Conservation (phyloP, 2,888 invertebrate species). For the Oeneis ivallda region DNA sequence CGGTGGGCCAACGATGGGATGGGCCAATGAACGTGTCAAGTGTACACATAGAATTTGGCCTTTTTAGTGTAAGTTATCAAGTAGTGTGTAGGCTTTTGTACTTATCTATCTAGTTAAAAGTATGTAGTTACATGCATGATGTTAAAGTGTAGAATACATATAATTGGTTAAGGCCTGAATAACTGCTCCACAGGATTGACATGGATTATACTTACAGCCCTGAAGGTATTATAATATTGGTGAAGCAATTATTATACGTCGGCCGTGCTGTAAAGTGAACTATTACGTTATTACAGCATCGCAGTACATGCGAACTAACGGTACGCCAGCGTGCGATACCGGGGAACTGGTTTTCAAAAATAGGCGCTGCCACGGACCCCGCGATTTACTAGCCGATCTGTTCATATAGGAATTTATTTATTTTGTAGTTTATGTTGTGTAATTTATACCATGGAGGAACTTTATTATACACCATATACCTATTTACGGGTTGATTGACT, state of each 20-base stretch:
- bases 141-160: not conserved
- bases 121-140: not conserved
- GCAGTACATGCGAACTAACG: slow-evolving; percentile 73
- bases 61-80: too few relatives aligned
- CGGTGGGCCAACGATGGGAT: too few relatives aligned
- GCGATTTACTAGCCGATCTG: slow-evolving; percentile 15
- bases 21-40: too few relatives aligned
- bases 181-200: not conserved
- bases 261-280: slow-evolving; percentile 36
- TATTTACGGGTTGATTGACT: slow-evolving; percentile 1
- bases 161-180: not conserved
- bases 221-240: slow-evolving; percentile 8
- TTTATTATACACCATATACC: too few relatives aligned
- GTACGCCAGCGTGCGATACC: slow-evolving; percentile 67
- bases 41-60: too few relatives aligned
- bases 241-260: slow-evolving; percentile 9
- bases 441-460: not conserved
- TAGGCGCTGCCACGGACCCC: slow-evolving; percentile 19
- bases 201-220: slow-evolving; percentile 1
- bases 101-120: not conserved
- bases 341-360: slow-evolving; percentile 68
- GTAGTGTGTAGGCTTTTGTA: too few relatives aligned
- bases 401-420: slow-evolving; percentile 8
- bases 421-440: not conserved
- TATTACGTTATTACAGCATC: slow-evolving; percentile 78